Conservation (phyloP, 2,797 vertebrate species). For the Pangasius sanitwongsei region DNA sequence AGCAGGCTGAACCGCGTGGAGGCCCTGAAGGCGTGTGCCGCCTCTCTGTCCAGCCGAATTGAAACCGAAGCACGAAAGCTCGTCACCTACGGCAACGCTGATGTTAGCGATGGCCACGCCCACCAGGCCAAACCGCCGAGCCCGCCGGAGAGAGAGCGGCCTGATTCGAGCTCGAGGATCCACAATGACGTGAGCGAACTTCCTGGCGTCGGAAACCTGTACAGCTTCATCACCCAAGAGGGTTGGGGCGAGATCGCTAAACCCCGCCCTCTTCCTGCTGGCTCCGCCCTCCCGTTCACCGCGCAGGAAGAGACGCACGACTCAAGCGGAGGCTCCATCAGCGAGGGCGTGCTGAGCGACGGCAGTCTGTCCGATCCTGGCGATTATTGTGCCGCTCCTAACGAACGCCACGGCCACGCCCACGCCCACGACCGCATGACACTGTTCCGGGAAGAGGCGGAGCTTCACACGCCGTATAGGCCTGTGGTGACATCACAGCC, state of each 20-base stretch:
- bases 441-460: slow-evolving; percentile 89
- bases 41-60: slow-evolving; percentile 89
- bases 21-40: slow-evolving; percentile 92
- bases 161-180: slow-evolving; percentile 74
- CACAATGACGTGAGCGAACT: slow-evolving; percentile 78
- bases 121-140: slow-evolving; percentile 74
- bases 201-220: slow-evolving; percentile 82
- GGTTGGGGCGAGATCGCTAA: slow-evolving; percentile 60
- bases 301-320: slow-evolving; percentile 46
- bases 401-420: slow-evolving; percentile 61
- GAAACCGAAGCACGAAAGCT: slow-evolving; percentile 91
- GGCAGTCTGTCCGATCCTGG: slow-evolving; percentile 75
- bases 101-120: slow-evolving; percentile 60
- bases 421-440: slow-evolving; percentile 73
- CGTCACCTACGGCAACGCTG: slow-evolving; percentile 47
- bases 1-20: slow-evolving; percentile 88
- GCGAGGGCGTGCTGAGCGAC: slow-evolving; percentile 89
- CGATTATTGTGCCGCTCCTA: slow-evolving; percentile 74
- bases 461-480: slow-evolving; percentile 74
- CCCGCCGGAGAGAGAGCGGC: slow-evolving; percentile 76
- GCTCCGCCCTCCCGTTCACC: not conserved
- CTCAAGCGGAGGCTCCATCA: slow-evolving; percentile 87
- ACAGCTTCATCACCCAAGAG: slow-evolving; percentile 76
- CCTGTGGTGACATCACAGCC: slow-evolving; percentile 63
- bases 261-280: slow-evolving; percentile 9